phyloP scores from a whole-genome alignment of 1,140 invertebrate genomes.

The Phymorhynchus buccinoides region DNA sequence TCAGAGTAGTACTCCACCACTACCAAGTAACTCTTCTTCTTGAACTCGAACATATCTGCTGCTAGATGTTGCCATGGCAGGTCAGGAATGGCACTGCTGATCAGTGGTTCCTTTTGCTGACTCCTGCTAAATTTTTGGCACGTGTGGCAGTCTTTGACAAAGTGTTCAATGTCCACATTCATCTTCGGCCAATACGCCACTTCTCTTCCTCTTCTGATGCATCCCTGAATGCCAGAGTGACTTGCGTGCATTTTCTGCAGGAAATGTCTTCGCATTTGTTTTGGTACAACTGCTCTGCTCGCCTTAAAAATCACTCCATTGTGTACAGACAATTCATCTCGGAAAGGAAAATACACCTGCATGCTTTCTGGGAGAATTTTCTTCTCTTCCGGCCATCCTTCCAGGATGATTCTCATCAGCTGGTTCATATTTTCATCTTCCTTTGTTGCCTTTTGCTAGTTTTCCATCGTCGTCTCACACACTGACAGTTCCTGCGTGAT shows the following conservation, averaged over 20 bases:
- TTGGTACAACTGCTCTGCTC: conserved; percentile 28
- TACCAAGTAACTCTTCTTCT: neutral
- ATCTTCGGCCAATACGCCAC: neutral
- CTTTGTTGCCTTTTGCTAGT: neutral
- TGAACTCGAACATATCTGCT: neutral
- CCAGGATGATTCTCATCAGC: neutral
- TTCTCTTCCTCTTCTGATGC: conserved; percentile 5
- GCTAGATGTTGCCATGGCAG: neutral
- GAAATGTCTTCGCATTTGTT: neutral
- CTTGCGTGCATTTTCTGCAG: conserved; percentile 2
- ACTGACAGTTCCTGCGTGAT: neutral
- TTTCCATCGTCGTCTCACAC: neutral
- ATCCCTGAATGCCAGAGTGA: conserved; percentile 26
- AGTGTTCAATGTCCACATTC: neutral
- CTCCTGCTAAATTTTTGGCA: neutral
- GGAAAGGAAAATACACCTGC: neutral
- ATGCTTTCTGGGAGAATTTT: neutral
- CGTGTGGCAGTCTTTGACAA: neutral
- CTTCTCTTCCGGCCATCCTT: conserved; percentile 23
- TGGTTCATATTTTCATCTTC: conserved; percentile 14
- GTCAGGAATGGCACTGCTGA: neutral
- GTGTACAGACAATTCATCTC: conserved; percentile 5
- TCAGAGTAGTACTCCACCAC: neutral
- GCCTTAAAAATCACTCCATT: conserved; percentile 29
- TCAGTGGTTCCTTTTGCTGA: conserved; percentile 13